These are phyloP conservation scores for Sinhomidia bicolor DNA, from an alignment of 2,888 invertebrate genomes.

Conservation along the genomic window DNA sequence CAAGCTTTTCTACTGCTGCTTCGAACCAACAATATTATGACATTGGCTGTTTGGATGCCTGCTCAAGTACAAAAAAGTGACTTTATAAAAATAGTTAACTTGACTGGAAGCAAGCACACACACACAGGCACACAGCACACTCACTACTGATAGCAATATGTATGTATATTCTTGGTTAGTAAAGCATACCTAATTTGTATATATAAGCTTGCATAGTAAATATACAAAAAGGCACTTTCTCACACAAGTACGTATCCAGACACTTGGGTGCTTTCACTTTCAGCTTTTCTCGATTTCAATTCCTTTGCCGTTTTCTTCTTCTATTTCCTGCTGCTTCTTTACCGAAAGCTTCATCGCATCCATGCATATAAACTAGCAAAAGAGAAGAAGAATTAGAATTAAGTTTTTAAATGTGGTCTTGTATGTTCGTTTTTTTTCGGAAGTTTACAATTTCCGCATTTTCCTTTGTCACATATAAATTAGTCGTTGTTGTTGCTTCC, in stretches of 20 bases:
- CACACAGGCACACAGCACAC: too few relatives aligned
- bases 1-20: not conserved
- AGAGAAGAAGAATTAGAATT: not conserved
- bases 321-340: not conserved
- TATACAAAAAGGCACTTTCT: not conserved
- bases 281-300: conserved; percentile 33
- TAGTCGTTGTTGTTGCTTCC: conserved; percentile 15
- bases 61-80: not conserved
- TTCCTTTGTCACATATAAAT: conserved; percentile 25
- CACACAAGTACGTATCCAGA: not conserved
- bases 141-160: too few relatives aligned
- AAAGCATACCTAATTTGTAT: too few relatives aligned
- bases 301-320: not conserved
- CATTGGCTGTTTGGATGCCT: not conserved
- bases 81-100: not conserved
- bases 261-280: conserved; percentile 14
- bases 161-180: too few relatives aligned
- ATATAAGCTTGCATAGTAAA: too few relatives aligned
- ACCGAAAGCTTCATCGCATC: not conserved
- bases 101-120: too few relatives aligned
- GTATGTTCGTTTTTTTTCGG: not conserved
- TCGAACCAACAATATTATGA: not conserved
- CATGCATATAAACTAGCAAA: not conserved
- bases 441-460: conserved; percentile 43
- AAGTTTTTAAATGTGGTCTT: not conserved